Evolutionary conservation across 2,797 vertebrate species (phyloP).

Genomic region (Rhinoraja longicauda): DNA sequence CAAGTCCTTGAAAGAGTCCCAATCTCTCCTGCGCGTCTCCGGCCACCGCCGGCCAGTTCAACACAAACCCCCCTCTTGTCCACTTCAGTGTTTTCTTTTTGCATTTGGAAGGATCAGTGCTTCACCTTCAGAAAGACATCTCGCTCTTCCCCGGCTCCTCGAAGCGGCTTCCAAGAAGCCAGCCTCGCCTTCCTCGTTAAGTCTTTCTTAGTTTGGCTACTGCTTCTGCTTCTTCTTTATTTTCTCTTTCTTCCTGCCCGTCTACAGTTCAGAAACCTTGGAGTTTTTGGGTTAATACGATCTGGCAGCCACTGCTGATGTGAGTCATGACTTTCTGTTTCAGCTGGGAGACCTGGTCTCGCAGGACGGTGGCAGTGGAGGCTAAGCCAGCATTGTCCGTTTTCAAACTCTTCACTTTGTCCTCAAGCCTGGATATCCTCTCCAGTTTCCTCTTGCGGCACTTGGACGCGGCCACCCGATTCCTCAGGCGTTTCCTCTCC

Average conservation of each 20-base stretch:
- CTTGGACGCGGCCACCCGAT: slow-evolving; percentile 84
- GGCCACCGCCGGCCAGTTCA: background rate
- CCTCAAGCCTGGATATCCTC: slow-evolving; percentile 83
- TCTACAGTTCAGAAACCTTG: slow-evolving; percentile 63
- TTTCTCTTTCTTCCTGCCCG: slow-evolving; percentile 40
- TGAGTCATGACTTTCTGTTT: slow-evolving; percentile 86
- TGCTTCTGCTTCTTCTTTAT: too few species aligned
- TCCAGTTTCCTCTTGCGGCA: slow-evolving; percentile 86
- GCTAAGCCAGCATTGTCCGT: slow-evolving; percentile 80
- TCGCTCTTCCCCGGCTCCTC: background rate
- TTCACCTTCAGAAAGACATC: background rate
- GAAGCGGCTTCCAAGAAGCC: slow-evolving; percentile 47
- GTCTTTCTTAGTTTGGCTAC: too few species aligned
- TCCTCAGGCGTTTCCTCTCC: slow-evolving; percentile 80
- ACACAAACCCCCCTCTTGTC: too few species aligned
- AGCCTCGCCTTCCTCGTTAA: slow-evolving; percentile 63
- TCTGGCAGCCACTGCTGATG: slow-evolving; percentile 83
- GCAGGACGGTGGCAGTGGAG: slow-evolving; percentile 74
- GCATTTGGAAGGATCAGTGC: background rate
- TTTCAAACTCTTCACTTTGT: slow-evolving; percentile 81
- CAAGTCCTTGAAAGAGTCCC: background rate
- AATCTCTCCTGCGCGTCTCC: background rate
- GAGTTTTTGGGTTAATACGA: slow-evolving; percentile 80
- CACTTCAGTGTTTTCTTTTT: background rate
- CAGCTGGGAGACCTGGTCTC: slow-evolving; percentile 84